Evolutionary conservation across 2,888 invertebrate genomes (phyloP), one percentile per base, ranked within the genome.

Genomic region (Campaea margaritaria): DNA sequence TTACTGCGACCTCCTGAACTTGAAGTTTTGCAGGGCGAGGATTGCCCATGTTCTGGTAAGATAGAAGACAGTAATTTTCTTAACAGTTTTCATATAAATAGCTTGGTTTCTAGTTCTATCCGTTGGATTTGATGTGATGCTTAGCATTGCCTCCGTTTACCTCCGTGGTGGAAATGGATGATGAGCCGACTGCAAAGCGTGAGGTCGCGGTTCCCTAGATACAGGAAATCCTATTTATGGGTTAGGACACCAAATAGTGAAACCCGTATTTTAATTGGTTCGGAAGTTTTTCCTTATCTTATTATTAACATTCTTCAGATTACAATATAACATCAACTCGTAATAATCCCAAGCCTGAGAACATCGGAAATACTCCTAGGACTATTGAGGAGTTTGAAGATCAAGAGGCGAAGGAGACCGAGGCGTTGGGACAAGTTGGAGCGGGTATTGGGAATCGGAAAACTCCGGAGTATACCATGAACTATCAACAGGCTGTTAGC

Each of bases 401-500:
- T 42, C 85, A 89, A 52, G 93, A 94, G 65, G 93, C 89, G n/a
- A 87, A 91, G 15, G 91, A 93, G 68, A 91, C 94, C 41, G 93
- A 93, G 0, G 88, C 91, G 9, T 62, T 86, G n/a, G 77, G 84
- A 7, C 70, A 71, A 36, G 72, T 78, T 12, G 93, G 94, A 5
- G 78, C 86, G 12, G 85, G 93, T 4, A 75, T 93, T 15, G 95
- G 95, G 67, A 94, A 94, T 59, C 93, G 96, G 43, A 93, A 94
- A 77, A 87, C 93, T 16, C 97, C 97, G 0, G 93, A 94, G 68
- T 97, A 97, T 87, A 95, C 95, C 38, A 95, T 98, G 82, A 94
- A 95, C 68, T 98, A 97, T 84, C 96, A 96, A 71, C 98, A 98
- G 85, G 93, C 96, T 36, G 96, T 98, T 0, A 94, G 96, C 9